Conservation (phyloP, 2,888 invertebrate species). For the Hydropsyche betteni region DNA sequence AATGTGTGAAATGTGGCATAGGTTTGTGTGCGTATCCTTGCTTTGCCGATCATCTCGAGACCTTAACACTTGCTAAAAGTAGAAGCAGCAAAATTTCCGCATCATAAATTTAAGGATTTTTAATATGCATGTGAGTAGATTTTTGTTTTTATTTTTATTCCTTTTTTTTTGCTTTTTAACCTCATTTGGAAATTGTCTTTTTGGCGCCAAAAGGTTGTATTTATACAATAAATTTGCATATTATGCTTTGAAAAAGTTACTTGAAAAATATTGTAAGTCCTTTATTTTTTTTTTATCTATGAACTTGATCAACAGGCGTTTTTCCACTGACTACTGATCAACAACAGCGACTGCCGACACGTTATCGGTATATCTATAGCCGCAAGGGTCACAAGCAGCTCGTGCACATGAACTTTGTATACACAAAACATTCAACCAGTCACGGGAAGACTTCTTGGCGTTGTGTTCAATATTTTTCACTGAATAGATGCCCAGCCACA, state of each 20-base stretch:
- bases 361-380: conserved; percentile 66
- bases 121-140: conserved; percentile 1
- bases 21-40: background rate
- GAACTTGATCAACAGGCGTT: conserved; percentile 21
- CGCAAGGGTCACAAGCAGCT: conserved; percentile 66
- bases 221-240: background rate
- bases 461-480: conserved; percentile 65
- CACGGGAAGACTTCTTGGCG: conserved; percentile 66
- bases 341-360: conserved; percentile 56
- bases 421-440: conserved; percentile 66
- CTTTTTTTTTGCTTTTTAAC: background rate
- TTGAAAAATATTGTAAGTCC: background rate
- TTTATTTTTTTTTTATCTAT: background rate
- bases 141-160: background rate
- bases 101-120: background rate
- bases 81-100: background rate
- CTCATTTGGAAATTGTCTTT: background rate
- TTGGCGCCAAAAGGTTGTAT: conserved; percentile 3
- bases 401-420: conserved; percentile 66
- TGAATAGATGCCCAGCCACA: conserved; percentile 66
- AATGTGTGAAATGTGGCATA: background rate
- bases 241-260: background rate
- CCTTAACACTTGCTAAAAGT: too few species aligned
- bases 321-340: background rate
- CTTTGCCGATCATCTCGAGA: background rate